A percentile compares a stretch with the other conserved stretches of the same genome.
These are phyloP conservation scores for Rhabdomys dilectus DNA, from an alignment of 2,113 vertebrate genomes.

Conservation along the genomic window DNA sequence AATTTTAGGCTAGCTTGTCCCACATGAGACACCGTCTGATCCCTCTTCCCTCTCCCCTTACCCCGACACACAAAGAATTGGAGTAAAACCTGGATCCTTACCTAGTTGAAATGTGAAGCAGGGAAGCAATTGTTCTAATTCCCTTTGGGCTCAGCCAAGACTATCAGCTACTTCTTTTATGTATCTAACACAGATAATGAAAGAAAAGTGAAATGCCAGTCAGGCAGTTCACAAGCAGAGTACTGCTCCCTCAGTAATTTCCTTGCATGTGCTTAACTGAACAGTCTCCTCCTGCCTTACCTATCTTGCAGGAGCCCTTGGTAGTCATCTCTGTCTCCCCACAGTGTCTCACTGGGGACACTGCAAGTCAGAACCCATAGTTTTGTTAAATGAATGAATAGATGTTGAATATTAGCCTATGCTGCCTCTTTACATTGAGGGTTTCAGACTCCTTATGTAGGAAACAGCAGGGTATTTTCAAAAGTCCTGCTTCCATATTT, in stretches of 20 bases:
- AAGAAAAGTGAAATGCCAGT: not conserved
- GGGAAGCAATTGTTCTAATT: not conserved
- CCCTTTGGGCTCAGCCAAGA: not conserved
- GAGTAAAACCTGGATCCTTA: not conserved
- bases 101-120: slow-evolving; percentile 7
- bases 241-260: not conserved
- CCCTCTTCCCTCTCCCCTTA: not conserved
- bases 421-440: not conserved
- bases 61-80: not conserved
- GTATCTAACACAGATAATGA: not conserved
- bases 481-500: not conserved
- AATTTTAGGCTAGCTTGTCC: not conserved
- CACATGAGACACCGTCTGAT: not conserved
- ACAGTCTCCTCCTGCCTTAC: not conserved
- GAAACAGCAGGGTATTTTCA: not conserved
- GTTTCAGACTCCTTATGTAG: not conserved
- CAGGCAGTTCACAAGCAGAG: not conserved
- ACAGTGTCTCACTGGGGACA: slow-evolving; percentile 47
- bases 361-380: slow-evolving; percentile 31
- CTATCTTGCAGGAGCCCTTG: not conserved
- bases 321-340: slow-evolving; percentile 54
- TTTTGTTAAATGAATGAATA: slow-evolving; percentile 27
- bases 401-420: not conserved
- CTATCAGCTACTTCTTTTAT: not conserved
- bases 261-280: not conserved